A percentile compares a stretch with the other conserved stretches of the same genome.
phyloP scores from a whole-genome alignment of 2,797 vertebrate genomes.

The Babyrousa celebensis region DNA sequence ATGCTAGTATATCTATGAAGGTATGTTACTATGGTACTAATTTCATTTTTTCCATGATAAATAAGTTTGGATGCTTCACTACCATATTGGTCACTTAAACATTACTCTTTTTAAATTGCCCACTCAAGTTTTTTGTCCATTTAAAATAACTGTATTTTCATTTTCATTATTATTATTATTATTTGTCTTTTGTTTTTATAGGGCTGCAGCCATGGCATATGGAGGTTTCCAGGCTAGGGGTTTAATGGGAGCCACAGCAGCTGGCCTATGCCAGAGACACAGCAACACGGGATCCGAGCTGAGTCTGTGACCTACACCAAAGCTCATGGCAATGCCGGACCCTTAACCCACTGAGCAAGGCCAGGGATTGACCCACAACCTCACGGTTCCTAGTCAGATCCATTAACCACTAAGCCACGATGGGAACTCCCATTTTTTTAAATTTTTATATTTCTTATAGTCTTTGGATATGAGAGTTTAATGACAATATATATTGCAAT shows the following conservation, averaged over 20 bases:
- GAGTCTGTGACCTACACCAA: no score
- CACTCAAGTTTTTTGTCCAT: not conserved
- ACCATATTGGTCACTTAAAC: not conserved
- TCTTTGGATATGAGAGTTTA: not conserved
- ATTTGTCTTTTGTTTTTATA: no score
- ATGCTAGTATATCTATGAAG: not conserved
- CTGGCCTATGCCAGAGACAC: no score
- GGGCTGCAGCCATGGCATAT: no score
- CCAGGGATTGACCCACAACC: no score
- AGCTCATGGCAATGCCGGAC: no score
- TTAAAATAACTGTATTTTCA: not conserved
- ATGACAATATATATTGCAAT: not conserved
- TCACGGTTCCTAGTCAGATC: no score
- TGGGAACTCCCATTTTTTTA: not conserved
- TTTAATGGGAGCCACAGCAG: no score
- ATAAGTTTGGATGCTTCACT: not conserved
- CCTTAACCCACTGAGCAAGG: no score
- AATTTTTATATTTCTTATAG: not conserved
- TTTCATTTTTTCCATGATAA: not conserved
- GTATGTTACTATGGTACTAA: not conserved
- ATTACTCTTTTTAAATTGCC: not conserved
- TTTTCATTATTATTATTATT: not conserved
- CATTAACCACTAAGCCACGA: no score
- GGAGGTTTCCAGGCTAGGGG: no score
- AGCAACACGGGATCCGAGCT: no score